phyloP scores from a whole-genome alignment of 2,888 invertebrate genomes.

The Melinopterus prodromus region DNA sequence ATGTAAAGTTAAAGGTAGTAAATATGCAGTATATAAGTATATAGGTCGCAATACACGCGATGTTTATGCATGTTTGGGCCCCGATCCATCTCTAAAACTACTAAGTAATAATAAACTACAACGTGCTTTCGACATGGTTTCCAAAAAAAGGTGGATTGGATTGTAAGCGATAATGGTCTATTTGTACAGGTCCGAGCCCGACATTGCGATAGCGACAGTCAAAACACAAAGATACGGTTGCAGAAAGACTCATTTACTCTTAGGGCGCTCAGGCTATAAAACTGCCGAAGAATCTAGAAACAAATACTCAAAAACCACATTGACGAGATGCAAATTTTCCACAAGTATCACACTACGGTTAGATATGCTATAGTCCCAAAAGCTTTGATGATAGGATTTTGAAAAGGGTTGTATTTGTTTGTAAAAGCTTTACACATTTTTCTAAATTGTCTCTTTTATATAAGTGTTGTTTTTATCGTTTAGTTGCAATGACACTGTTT shows the following conservation, averaged over 20 bases:
- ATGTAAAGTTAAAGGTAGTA: background rate
- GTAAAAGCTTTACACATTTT: no score
- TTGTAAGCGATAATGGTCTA: background rate
- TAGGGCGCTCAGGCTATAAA: background rate
- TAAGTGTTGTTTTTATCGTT: no score
- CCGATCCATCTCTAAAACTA: background rate
- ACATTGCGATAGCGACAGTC: background rate
- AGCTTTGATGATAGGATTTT: no score
- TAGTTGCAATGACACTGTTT: no score
- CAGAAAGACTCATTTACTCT: background rate
- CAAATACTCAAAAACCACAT: no score
- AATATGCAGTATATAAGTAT: background rate
- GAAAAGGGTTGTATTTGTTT: no score
- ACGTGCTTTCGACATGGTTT: conserved; percentile 4
- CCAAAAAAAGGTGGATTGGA: background rate
- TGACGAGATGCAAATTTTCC: no score
- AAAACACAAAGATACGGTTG: conserved; percentile 4
- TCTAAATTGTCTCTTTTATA: no score
- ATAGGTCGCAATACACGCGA: background rate
- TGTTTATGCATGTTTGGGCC: background rate
- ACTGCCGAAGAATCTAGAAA: no score
- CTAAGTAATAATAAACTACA: background rate
- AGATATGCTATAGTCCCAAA: no score
- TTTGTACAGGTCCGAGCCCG: background rate
- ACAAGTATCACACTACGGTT: no score